Base-by-base conservation (phyloP, 2,888 invertebrate genomes). In the Drosophila demipolita region DNA sequence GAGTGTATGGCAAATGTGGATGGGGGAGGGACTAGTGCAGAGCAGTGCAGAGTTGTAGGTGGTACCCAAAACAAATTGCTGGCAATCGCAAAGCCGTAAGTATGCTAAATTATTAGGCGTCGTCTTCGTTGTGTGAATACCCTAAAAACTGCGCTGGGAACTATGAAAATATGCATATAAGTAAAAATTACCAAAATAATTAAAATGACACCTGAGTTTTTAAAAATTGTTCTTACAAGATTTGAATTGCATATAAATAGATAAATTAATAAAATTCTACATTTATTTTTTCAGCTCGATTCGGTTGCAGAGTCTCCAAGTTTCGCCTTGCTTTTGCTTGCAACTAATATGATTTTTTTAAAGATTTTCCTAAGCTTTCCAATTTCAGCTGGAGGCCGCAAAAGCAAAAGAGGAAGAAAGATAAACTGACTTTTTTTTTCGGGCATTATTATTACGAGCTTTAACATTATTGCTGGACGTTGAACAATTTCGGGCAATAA, bases 71-170 rank as follows among this genome's bases (percentile, higher is more conserved):
- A 88, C 83, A 85, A 85, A 85, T 85, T 85, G 88, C 85, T 72
- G 85, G 88, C 85, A 85, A 85, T 85, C 82, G 80, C 75, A 86
- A 74, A 80, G 83, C 65, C 80, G 80, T 85, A 85, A 85, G 85
- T 85, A 85, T 88, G 88, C 85, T 88, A 85, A 85, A 85, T 85
- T 85, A 85, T 85, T 88, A 75, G 73, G 72, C 84, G 86, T 83
- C 81, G 73, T 85, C 83, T 81, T 73, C 67, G 75, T 62, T 70
- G 73, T 59, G 62, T 49, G 42, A 20, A 79, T 86, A 83, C 79
- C 36, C 78, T 87, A 29, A 32, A 59, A 32, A 20, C 1, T 1
- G n/a, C 5, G 11, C 1, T 2, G n/a, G 40, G 48, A 23, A 17
- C 35, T 70, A 74, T 63, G 55, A 35, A 1, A 23, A 45, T 45